phyloP scores from a whole-genome alignment of 2,113 vertebrate genomes.

The Tylochromis polylepis region DNA sequence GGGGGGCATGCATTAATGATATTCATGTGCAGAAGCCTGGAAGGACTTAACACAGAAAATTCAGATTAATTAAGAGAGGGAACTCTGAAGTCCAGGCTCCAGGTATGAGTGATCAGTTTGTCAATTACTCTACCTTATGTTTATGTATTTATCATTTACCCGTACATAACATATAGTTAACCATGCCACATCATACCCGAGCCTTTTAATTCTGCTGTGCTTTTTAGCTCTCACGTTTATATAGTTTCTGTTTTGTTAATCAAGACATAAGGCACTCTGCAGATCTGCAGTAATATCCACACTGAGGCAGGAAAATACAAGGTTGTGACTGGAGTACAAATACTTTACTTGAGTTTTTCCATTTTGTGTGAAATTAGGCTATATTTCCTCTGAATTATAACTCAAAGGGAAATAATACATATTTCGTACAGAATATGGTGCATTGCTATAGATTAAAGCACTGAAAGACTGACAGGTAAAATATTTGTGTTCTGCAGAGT shows the following conservation, averaged over 20 bases:
- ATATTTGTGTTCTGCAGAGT: not conserved
- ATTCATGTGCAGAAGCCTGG: not conserved
- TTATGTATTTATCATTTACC: not conserved
- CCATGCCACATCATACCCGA: not conserved
- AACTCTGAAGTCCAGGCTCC: not conserved
- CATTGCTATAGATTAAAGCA: not conserved
- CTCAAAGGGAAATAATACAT: not conserved
- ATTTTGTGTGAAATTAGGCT: not conserved
- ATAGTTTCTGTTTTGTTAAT: not conserved
- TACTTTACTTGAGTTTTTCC: not conserved
- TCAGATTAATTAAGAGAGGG: not conserved
- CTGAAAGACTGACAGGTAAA: not conserved
- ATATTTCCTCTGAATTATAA: not conserved
- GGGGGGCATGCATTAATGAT: not conserved
- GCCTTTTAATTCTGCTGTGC: not conserved
- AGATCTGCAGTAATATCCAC: not conserved
- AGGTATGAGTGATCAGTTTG: not conserved
- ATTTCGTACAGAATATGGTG: not conserved
- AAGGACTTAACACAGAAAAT: not conserved
- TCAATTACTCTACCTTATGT: not conserved
- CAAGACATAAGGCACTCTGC: not conserved
- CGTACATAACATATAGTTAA: not conserved
- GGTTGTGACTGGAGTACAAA: not conserved
- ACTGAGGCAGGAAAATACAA: not conserved
- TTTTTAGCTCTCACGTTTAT: not conserved